phyloP scores from a whole-genome alignment of 1,140 invertebrate genomes.

The Sitophilus oryzae region DNA sequence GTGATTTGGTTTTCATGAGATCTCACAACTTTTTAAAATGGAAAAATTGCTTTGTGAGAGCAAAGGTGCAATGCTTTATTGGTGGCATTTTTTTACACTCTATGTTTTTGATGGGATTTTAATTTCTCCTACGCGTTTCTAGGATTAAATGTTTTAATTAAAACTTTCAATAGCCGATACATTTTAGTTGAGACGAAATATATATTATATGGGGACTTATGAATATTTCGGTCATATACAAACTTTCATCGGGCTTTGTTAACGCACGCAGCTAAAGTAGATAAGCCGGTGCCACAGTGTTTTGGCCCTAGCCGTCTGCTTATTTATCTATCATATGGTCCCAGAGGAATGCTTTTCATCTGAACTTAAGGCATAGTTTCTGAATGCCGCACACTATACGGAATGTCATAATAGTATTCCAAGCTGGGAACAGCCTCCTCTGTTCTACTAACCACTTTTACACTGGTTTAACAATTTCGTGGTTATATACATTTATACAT shows the following conservation, averaged over 20 bases:
- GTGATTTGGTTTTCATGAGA: no score
- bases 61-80: no score
- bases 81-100: no score
- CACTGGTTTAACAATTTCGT: constrained; percentile 20
- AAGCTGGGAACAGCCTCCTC: constrained; percentile 21
- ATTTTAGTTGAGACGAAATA: not conserved
- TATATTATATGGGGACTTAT: not conserved
- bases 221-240: not conserved
- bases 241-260: constrained; percentile 6
- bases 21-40: no score
- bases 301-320: constrained; percentile 35
- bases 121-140: no score
- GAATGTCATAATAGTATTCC: constrained; percentile 43
- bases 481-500: constrained; percentile 5
- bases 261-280: constrained; percentile 16
- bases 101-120: no score
- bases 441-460: constrained; percentile 15
- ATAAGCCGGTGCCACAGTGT: constrained; percentile 29
- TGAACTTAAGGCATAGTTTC: constrained; percentile 43
- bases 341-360: constrained; percentile 43
- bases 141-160: not conserved
- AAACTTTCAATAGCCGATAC: not conserved
- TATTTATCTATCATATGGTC: constrained; percentile 42
- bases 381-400: constrained; percentile 39
- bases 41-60: no score